A percentile compares a stretch with the other conserved stretches of the same genome.
Evolutionary conservation across 2,113 vertebrate genomes (phyloP).

Genomic region (Seriola rivoliana): DNA sequence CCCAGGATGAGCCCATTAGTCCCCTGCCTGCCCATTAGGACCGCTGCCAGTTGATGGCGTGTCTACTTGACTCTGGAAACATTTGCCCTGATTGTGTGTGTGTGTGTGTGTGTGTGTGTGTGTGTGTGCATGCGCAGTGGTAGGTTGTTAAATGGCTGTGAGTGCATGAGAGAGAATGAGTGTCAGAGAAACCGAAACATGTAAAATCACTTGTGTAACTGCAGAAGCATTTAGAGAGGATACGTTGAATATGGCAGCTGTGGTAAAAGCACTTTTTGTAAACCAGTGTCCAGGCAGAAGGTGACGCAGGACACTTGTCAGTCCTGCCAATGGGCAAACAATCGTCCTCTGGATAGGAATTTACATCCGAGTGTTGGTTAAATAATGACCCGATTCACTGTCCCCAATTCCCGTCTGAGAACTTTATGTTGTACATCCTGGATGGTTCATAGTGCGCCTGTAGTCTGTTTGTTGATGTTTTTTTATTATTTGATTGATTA

Average conservation of each 20-base stretch:
- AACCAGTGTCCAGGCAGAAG: constrained; percentile 38
- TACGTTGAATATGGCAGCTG: constrained; percentile 62
- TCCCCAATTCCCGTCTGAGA: constrained; percentile 18
- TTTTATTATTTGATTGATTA: background rate
- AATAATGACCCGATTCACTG: constrained; percentile 35
- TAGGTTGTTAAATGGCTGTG: constrained; percentile 21
- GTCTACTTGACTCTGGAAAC: constrained; percentile 49
- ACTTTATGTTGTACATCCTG: background rate
- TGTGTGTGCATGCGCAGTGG: background rate
- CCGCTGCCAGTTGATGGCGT: constrained; percentile 32
- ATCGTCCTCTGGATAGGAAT: constrained; percentile 37
- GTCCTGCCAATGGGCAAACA: constrained; percentile 55
- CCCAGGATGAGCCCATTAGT: constrained; percentile 56
- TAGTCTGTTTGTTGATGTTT: background rate
- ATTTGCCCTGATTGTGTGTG: constrained; percentile 28
- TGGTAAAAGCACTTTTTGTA: constrained; percentile 41
- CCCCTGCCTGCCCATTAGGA: constrained; percentile 40
- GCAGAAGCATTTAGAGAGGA: constrained; percentile 64
- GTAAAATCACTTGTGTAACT: constrained; percentile 35
- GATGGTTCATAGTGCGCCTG: background rate
- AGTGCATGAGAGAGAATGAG: constrained; percentile 11
- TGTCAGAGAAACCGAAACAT: background rate
- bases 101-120: constrained; percentile 18
- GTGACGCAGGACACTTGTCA: constrained; percentile 62
- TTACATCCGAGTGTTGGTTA: constrained; percentile 42